Percentiles rank a stretch among this genome's conserved stretches.
Evolutionary conservation across 2,113 vertebrate species (phyloP).

Genomic region (Ceratotherium simum): DNA sequence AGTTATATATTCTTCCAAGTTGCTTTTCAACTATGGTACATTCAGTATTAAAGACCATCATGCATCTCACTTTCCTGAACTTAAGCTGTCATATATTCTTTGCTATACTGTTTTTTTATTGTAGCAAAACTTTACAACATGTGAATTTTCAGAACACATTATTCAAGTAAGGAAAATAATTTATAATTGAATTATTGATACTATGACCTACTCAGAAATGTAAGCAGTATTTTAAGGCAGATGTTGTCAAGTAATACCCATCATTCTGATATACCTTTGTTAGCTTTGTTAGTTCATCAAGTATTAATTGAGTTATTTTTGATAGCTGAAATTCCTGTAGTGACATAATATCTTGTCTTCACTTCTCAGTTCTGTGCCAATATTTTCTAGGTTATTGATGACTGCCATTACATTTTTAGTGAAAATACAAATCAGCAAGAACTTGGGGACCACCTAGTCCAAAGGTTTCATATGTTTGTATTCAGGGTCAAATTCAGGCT

Average conservation of each 20-base stretch:
- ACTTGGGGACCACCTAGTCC: not conserved
- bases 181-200: conserved; percentile 2
- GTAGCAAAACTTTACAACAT: conserved; percentile 41
- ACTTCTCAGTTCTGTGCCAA: not conserved
- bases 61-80: not conserved
- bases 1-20: not conserved
- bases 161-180: conserved; percentile 40
- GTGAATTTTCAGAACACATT: conserved; percentile 32
- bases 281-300: not conserved
- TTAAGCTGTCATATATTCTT: not conserved
- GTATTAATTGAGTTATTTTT: conserved; percentile 25
- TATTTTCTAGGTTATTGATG: not conserved
- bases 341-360: not conserved
- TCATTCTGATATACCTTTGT: not conserved
- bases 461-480: not conserved
- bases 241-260: not conserved
- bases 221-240: not conserved
- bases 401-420: not conserved
- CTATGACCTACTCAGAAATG: conserved; percentile 50
- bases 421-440: conserved; percentile 7
- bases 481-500: not conserved
- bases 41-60: not conserved
- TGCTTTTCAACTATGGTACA: not conserved
- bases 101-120: conserved; percentile 50
- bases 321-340: not conserved